Percentiles rank a stretch among this genome's conserved stretches.
Conservation (phyloP, 2,888 invertebrate species). For the Trilocha varians region DNA sequence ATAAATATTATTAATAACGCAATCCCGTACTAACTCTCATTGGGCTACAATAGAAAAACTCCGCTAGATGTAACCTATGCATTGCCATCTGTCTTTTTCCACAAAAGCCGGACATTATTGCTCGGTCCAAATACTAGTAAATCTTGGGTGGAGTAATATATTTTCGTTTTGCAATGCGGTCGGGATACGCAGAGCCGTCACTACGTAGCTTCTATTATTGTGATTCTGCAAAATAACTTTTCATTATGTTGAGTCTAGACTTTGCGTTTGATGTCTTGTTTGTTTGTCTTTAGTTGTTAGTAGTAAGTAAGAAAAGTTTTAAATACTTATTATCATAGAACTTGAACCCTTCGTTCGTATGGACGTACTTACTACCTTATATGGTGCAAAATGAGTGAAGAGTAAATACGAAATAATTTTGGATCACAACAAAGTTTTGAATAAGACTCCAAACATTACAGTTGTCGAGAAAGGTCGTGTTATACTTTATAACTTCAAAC, state of each 20-base stretch:
- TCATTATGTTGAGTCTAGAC: not conserved
- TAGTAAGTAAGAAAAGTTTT: too few species aligned
- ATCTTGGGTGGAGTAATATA: constrained; percentile 75
- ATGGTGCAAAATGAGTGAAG: too few species aligned
- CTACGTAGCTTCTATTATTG: constrained; percentile 16
- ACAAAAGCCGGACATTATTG: constrained; percentile 76
- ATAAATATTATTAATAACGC: constrained; percentile 69
- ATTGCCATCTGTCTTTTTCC: constrained; percentile 73
- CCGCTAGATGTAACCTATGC: constrained; percentile 68
- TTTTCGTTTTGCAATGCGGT: constrained; percentile 74
- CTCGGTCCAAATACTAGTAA: constrained; percentile 75
- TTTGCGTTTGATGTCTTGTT: too few species aligned
- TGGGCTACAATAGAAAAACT: constrained; percentile 68
- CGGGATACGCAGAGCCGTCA: constrained; percentile 44
- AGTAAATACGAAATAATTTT: too few species aligned
- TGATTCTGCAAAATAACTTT: not conserved
- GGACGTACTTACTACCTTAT: too few species aligned
- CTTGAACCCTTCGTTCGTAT: too few species aligned
- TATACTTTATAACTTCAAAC: too few species aligned
- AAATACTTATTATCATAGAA: too few species aligned
- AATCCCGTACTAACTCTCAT: constrained; percentile 58
- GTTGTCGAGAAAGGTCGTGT: too few species aligned
- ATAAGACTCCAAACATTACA: too few species aligned
- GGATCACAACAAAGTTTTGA: too few species aligned
- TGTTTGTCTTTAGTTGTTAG: too few species aligned